A percentile compares a stretch with the other conserved stretches of the same genome.
phyloP scores from a whole-genome alignment of 1,140 invertebrate genomes.

The Drepana arcuata region DNA sequence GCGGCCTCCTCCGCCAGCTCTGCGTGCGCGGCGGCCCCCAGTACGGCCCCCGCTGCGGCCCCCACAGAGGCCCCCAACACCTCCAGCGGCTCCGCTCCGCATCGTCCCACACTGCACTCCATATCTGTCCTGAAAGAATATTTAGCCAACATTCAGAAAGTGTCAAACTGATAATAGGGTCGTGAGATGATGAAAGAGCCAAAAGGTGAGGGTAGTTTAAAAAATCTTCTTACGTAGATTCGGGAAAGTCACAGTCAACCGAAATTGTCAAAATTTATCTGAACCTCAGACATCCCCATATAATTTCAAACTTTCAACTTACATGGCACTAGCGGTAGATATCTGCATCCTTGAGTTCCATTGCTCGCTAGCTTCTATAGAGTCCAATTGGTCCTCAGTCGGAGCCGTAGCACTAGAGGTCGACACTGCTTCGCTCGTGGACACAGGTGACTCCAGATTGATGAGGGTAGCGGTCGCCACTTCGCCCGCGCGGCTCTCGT shows the following conservation, averaged over 20 bases:
- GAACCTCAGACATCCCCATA: too few species aligned
- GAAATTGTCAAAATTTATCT: too few species aligned
- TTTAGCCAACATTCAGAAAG: too few species aligned
- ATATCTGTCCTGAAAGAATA: constrained; percentile 53
- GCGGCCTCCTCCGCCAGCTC: constrained; percentile 50
- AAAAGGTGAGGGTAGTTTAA: too few species aligned
- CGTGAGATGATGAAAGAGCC: too few species aligned
- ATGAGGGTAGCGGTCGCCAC: constrained; percentile 52
- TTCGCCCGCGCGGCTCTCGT: constrained; percentile 31
- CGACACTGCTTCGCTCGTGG: constrained; percentile 21
- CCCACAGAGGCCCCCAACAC: constrained; percentile 31
- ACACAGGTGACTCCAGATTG: constrained; percentile 52
- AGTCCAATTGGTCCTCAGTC: constrained; percentile 50
- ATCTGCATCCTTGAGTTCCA: constrained; percentile 43
- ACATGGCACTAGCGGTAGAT: constrained; percentile 46
- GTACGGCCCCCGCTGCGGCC: constrained; percentile 20
- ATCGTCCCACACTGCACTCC: constrained; percentile 59
- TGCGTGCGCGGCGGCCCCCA: constrained; percentile 14
- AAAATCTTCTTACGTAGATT: too few species aligned
- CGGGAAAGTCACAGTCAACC: too few species aligned
- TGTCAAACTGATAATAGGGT: too few species aligned
- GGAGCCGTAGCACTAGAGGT: constrained; percentile 5
- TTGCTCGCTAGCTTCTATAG: constrained; percentile 51
- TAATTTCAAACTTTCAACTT: too few species aligned
- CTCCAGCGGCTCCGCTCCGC: constrained; percentile 37